These are phyloP conservation scores for Mellilla xanthometata DNA, from an alignment of 2,888 invertebrate genomes.

Conservation along the genomic window DNA sequence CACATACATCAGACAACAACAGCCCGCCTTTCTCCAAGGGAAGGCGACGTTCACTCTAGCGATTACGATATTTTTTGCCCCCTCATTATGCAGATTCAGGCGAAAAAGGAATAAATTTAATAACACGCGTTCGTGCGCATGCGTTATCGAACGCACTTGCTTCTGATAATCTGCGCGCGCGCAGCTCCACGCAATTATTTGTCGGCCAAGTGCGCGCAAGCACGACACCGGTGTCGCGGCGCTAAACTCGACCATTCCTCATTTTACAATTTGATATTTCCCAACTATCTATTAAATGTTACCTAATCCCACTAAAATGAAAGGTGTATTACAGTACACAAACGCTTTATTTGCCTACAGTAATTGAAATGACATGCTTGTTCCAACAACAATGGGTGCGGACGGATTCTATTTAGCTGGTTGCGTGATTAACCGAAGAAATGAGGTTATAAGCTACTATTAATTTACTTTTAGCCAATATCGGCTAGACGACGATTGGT, in stretches of 20 bases:
- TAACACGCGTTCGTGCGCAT: slow-evolving; percentile 80
- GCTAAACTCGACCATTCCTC: slow-evolving; percentile 14
- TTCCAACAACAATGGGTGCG: slow-evolving; percentile 53
- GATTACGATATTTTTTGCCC: slow-evolving; percentile 75
- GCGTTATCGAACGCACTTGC: slow-evolving; percentile 81
- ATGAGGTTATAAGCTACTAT: slow-evolving; percentile 42
- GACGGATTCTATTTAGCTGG: slow-evolving; percentile 46
- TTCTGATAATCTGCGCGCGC: slow-evolving; percentile 79
- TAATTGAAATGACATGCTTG: slow-evolving; percentile 71
- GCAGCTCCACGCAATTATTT: slow-evolving; percentile 68
- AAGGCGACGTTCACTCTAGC: slow-evolving; percentile 74
- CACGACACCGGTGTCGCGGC: too few relatives aligned
- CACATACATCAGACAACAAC: slow-evolving; percentile 55
- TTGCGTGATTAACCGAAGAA: slow-evolving; percentile 47
- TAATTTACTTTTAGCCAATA: slow-evolving; percentile 39
- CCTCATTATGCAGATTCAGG: slow-evolving; percentile 81
- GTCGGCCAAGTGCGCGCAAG: slow-evolving; percentile 36
- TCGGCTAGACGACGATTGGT: slow-evolving; percentile 15
- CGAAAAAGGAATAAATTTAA: slow-evolving; percentile 82
- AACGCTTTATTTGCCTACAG: slow-evolving; percentile 50
- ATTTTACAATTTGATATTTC: slow-evolving; percentile 56
- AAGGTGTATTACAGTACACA: slow-evolving; percentile 44
- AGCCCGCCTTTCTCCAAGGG: slow-evolving; percentile 70
- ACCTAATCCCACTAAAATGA: slow-evolving; percentile 68
- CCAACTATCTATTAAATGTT: slow-evolving; percentile 55